These are phyloP conservation scores for Maniola hyperantus DNA, from an alignment of 2,888 invertebrate species.

Conservation along the genomic window DNA sequence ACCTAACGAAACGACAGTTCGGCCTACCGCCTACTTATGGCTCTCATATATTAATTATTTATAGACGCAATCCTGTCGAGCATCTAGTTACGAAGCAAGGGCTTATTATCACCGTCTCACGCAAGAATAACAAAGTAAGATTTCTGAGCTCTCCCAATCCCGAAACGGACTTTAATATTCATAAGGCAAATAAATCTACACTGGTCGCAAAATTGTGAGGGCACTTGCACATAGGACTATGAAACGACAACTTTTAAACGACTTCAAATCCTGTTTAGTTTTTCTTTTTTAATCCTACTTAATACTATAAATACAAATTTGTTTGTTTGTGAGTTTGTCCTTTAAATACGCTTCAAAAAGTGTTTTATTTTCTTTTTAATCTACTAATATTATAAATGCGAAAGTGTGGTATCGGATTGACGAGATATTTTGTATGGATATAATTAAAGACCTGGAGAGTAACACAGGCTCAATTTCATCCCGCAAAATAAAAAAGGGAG, in stretches of 20 bases:
- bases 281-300: too few species aligned
- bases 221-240: background rate
- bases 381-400: too few species aligned
- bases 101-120: constrained; percentile 46
- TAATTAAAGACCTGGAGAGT: too few species aligned
- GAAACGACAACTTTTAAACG: background rate
- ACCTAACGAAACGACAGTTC: background rate
- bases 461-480: too few species aligned
- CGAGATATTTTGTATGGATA: too few species aligned
- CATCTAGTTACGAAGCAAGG: constrained; percentile 53
- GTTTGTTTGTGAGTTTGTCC: too few species aligned
- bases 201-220: constrained; percentile 31
- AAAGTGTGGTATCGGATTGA: too few species aligned
- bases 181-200: constrained; percentile 59
- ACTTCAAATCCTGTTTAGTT: background rate
- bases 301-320: too few species aligned
- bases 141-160: constrained; percentile 60
- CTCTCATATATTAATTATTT: constrained; percentile 37
- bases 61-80: constrained; percentile 42
- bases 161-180: constrained; percentile 61
- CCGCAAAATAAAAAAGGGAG: too few species aligned
- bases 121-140: constrained; percentile 59
- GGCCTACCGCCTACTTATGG: background rate
- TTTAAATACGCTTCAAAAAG: too few species aligned
- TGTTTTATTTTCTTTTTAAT: too few species aligned